These are phyloP conservation scores for Dipodomys stephensi DNA, from an alignment of 2,113 vertebrate species.

Conservation along the genomic window DNA sequence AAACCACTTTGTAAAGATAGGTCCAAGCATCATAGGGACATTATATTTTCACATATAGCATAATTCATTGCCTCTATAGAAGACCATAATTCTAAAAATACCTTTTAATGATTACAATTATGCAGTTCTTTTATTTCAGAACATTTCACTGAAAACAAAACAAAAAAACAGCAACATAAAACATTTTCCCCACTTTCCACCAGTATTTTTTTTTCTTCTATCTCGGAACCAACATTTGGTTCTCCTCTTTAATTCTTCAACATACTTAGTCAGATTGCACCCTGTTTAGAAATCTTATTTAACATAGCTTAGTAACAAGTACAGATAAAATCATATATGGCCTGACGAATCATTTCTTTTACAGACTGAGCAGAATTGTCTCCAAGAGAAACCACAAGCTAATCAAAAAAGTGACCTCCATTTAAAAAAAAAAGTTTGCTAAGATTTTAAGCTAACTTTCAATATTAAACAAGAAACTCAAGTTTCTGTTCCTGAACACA, in stretches of 20 bases:
- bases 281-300: background rate
- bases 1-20: background rate
- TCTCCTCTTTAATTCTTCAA: background rate
- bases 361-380: background rate
- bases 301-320: background rate
- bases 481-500: constrained; percentile 69
- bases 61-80: background rate
- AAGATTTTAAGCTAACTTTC: constrained; percentile 62
- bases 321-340: background rate
- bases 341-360: background rate
- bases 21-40: background rate
- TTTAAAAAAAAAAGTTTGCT: constrained; percentile 46
- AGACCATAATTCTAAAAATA: background rate
- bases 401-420: background rate
- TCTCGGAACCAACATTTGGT: background rate
- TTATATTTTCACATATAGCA: background rate
- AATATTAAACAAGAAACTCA: constrained; percentile 76
- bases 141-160: background rate
- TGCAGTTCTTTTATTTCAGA: background rate
- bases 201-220: background rate
- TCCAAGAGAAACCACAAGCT: background rate
- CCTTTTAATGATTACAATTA: background rate
- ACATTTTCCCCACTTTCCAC: background rate
- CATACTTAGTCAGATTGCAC: background rate
- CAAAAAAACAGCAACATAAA: background rate